Percentiles rank a stretch among this genome's conserved stretches.
phyloP scores from a whole-genome alignment of 2,888 invertebrate species.

The Chaitophorus viminalis region DNA sequence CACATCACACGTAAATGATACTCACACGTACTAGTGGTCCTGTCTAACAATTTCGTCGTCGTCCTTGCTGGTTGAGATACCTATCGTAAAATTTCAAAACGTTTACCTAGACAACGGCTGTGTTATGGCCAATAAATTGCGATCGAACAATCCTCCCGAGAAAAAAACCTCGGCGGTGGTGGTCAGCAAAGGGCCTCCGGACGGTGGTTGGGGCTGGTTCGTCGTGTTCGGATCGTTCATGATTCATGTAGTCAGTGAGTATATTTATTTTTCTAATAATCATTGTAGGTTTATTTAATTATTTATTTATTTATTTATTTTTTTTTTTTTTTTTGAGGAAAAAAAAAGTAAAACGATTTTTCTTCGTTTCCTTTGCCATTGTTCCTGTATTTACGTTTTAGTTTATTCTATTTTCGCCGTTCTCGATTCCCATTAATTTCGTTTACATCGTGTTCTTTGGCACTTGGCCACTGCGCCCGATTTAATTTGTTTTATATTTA shows the following conservation, averaged over 20 bases:
- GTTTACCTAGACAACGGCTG: not conserved
- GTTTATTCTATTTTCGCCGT: not conserved
- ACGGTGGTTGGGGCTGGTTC: conserved; percentile 96
- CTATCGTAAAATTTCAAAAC: not conserved
- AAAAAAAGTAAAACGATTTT: not conserved
- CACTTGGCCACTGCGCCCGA: conserved; percentile 1
- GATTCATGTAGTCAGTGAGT: conserved; percentile 94
- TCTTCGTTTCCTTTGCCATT: not conserved
- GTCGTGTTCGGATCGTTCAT: conserved; percentile 95
- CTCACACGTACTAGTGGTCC: not conserved
- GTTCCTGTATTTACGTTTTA: not conserved
- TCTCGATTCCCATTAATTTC: conserved; percentile 25
- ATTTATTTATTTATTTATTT: no score
- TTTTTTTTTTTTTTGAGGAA: no score
- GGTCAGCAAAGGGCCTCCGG: conserved; percentile 74
- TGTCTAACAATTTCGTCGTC: not conserved
- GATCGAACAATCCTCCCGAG: conserved; percentile 42
- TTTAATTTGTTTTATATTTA: conserved; percentile 10
- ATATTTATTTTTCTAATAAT: not conserved
- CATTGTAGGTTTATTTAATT: not conserved
- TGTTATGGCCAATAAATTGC: conserved; percentile 32
- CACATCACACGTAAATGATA: conserved; percentile 10
- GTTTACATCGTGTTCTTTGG: not conserved
- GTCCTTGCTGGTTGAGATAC: not conserved
- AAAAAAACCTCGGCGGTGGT: conserved; percentile 68